Conservation (phyloP, 1,140 invertebrate genomes). For the Brachionus asplanchnoidis region DNA sequence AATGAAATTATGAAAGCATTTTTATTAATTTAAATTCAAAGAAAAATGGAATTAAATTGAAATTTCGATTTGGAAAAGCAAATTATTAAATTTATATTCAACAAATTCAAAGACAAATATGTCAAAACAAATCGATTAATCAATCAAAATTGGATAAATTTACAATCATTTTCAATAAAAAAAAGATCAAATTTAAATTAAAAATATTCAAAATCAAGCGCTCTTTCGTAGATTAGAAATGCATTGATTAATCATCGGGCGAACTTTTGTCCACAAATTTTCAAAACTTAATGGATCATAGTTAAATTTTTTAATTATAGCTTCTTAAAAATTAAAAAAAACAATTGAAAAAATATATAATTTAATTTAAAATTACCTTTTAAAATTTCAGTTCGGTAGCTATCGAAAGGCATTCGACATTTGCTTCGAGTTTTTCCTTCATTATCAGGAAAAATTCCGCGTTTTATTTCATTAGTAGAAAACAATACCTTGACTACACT, state of each 20-base stretch:
- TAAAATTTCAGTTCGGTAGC: background rate
- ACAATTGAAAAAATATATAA: background rate
- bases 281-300: background rate
- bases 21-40: background rate
- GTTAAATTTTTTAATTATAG: background rate
- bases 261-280: background rate
- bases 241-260: background rate
- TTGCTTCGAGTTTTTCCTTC: constrained; percentile 23
- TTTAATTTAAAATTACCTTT: background rate
- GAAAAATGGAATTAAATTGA: background rate
- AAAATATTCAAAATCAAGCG: background rate
- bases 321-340: background rate
- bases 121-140: constrained; percentile 2
- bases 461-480: background rate
- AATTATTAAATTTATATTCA: background rate
- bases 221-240: background rate
- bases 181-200: background rate
- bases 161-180: background rate
- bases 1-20: background rate
- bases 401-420: background rate
- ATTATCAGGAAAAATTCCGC: background rate
- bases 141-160: background rate
- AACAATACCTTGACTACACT: constrained; percentile 12
- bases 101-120: background rate
- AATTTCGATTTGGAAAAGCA: background rate